Evolutionary conservation across 2,888 invertebrate species (phyloP).

Genomic region (Pycnomerus fuliginosus): DNA sequence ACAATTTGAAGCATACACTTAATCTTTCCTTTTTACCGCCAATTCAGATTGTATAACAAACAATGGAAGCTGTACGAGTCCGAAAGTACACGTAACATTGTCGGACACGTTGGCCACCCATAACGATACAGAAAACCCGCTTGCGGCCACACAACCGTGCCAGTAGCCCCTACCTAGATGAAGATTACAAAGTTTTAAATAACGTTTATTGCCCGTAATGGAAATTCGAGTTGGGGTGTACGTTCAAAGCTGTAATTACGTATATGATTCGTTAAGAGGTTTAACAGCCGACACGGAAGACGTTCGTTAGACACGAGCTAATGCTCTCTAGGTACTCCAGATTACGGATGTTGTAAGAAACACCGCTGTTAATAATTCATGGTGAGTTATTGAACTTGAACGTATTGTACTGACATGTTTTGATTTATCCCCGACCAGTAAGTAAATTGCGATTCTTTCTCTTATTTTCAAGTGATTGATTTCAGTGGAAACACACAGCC

Average conservation of each 20-base stretch:
- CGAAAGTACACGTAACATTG: too few species aligned
- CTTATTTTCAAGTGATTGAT: slow-evolving; percentile 8
- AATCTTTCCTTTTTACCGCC: too few species aligned
- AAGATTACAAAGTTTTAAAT: slow-evolving; percentile 9
- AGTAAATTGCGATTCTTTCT: slow-evolving; percentile 15
- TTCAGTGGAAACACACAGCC: neutral
- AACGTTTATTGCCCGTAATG: slow-evolving; percentile 10
- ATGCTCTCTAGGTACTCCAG: neutral
- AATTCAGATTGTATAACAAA: too few species aligned
- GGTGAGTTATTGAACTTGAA: slow-evolving; percentile 17
- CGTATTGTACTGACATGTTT: slow-evolving; percentile 9
- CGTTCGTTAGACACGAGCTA: neutral
- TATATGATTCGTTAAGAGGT: slow-evolving; percentile 13
- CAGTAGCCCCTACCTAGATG: too few species aligned
- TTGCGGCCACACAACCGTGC: too few species aligned
- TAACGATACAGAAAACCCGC: too few species aligned
- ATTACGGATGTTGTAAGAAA: slow-evolving; percentile 9
- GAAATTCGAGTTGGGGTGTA: neutral
- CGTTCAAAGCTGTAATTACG: slow-evolving; percentile 5
- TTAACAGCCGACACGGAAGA: slow-evolving; percentile 12
- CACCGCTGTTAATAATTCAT: slow-evolving; percentile 14
- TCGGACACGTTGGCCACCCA: too few species aligned
- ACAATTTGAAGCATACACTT: too few species aligned
- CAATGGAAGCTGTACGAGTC: too few species aligned
- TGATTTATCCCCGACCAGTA: slow-evolving; percentile 17